Base-by-base conservation (phyloP, 2,797 vertebrate genomes). In the Eremophila alpestris region DNA sequence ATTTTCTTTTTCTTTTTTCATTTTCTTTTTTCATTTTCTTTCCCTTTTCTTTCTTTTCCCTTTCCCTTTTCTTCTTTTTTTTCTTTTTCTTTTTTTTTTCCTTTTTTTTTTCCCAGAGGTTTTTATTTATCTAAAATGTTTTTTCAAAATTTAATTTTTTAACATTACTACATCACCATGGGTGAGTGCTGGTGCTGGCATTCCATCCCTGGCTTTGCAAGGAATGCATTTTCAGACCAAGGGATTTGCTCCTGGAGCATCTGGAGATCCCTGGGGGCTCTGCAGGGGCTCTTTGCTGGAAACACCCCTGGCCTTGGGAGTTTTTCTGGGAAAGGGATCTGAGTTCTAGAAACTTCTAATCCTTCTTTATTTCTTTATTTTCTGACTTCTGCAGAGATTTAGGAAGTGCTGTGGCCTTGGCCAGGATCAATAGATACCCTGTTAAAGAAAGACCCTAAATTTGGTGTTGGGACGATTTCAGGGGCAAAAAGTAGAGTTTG, bases 121-220 rank as follows among this genome's bases (percentile, higher is more conserved):
- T 16, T 41, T 41, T 41, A 41, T 41, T 41, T 16, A 41, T 60
- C 11, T 16, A 7, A 34, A 52, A 64, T 10, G 29, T 14, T 19
- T 29, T 40, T 40, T 60, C 3, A 9, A 41, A 38, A 38, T 38
- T 13, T 19, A 19, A 59, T 38, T 26, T 29, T 41, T 6, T 8
- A 23, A 1, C 2, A 11, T 10, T 7, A 4, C 0, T 2, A 0
- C 14, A 22, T 20, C 0, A 0, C 40, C 8, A 0, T 1, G 36
- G 46, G 24, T 22, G 41, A 27, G 20, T 7, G 24, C 30, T 3
- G 6, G 3, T 4, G 1, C 6, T 3, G 51, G 11, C 60, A 3
- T 11, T 30, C 59, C 43, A 14, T 13, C 16, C 49, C 26, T 15
- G 80, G 38, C 5, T 41, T 16, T 54, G 10, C 32, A 43, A 21